phyloP scores from a whole-genome alignment of 1,140 invertebrate genomes.

The Bombus pyrosoma region DNA sequence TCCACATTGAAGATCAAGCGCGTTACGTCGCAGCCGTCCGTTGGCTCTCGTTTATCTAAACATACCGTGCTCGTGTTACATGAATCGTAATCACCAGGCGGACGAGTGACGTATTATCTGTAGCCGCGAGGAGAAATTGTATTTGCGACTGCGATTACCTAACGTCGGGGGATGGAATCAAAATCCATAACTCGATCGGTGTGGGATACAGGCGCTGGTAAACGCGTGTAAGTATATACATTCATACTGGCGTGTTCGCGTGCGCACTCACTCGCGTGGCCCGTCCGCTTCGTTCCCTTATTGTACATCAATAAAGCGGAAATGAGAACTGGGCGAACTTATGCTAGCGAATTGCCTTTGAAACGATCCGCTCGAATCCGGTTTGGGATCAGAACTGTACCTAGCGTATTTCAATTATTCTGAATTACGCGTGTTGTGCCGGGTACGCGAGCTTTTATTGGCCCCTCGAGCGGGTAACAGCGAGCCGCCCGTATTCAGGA shows the following conservation, averaged over 20 bases:
- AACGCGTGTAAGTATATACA: neutral
- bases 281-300: slow-evolving; percentile 8
- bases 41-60: slow-evolving; percentile 13
- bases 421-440: slow-evolving; percentile 46
- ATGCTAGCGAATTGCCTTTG: slow-evolving; percentile 22
- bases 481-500: neutral
- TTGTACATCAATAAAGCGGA: slow-evolving; percentile 39
- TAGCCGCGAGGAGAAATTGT: slow-evolving; percentile 28
- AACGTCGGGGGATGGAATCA: slow-evolving; percentile 15
- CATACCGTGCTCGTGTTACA: slow-evolving; percentile 13
- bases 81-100: slow-evolving; percentile 7
- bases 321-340: slow-evolving; percentile 45
- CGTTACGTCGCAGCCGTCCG: neutral
- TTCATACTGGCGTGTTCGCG: neutral
- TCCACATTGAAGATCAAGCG: neutral
- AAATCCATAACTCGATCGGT: slow-evolving; percentile 42
- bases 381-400: neutral
- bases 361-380: slow-evolving; percentile 26
- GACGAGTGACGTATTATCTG: slow-evolving; percentile 29
- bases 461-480: slow-evolving; percentile 19
- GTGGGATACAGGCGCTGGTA: neutral
- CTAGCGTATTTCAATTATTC: slow-evolving; percentile 64
- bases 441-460: slow-evolving; percentile 54
- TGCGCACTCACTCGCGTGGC: neutral
- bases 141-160: slow-evolving; percentile 30